Evolutionary conservation across 2,113 vertebrate species (phyloP), one percentile per base, ranked within the genome.

Genomic region (Accipiter cooperii): DNA sequence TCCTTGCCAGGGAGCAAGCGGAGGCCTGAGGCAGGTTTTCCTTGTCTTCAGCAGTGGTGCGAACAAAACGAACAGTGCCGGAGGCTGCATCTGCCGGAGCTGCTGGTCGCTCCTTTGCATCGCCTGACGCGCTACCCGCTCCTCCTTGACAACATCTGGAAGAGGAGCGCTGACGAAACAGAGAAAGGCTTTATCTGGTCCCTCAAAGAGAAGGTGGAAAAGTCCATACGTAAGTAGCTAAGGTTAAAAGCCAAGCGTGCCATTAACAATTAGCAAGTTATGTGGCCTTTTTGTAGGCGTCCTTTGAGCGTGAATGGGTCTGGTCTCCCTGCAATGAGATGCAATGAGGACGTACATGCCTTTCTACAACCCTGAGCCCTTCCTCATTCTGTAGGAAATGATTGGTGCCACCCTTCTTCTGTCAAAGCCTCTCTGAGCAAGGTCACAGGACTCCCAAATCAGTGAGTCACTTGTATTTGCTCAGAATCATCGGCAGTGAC

Each of bases 81-180:
- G 55, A 96, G 98, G 70, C 98, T 99, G 47, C 99, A 97, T 51
- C 96, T 99, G 34, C 95, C 98, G 0, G 99, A 99, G 97, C 97
- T 99, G 89, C 92, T 99, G 85, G 99, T 99, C 22, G 98, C 98
- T 22, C 99, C 98, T 5, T 84, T 99, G 60, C 98, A 99, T 96
- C 97, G 98, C 76, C 94, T 99, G 38, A 99, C 98, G 0, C 97
- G 98, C 24, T 99, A 99, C 87, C 99, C 99, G 0, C 97, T 99
- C 74, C 87, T 99, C 96, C 79, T 99, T 85, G 98, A 98, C 96
- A 99, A 98, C 77, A 98, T 99, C n/a, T 99, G 98, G 60, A 99
- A 98, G 95, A 98, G 98, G 79, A 98, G 98, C 75, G 86, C 87
- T 47, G 94, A 95, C 0, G 81, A 98, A 60, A 96, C 86, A 8